These are phyloP conservation scores for Phrynocephalus forsythii DNA, from an alignment of 2,797 vertebrate genomes.

Conservation along the genomic window DNA sequence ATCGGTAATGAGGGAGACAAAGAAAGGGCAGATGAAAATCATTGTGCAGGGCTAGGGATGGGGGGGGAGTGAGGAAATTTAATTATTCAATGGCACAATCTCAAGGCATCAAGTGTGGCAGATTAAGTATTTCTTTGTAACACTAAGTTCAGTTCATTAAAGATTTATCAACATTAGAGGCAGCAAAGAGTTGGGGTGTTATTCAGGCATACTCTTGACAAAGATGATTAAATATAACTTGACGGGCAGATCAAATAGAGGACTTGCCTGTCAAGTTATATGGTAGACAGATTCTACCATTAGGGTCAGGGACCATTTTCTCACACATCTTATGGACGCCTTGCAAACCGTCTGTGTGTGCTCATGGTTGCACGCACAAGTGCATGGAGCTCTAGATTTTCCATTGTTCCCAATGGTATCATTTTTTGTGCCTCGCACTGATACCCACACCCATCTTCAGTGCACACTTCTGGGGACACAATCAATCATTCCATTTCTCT, in stretches of 20 bases:
- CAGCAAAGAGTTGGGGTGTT: slow-evolving; percentile 2
- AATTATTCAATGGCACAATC: background rate
- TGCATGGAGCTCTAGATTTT: too few relatives aligned
- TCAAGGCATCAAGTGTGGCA: slow-evolving; percentile 5
- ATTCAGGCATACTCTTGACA: background rate
- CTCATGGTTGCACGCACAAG: too few relatives aligned
- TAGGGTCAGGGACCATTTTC: background rate
- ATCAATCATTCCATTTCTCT: background rate
- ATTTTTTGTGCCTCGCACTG: background rate
- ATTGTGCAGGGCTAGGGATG: too few relatives aligned
- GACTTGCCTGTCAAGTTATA: background rate
- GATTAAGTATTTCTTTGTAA: slow-evolving; percentile 27
- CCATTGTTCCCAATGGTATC: background rate
- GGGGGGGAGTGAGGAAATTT: background rate
- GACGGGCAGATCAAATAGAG: slow-evolving; percentile 11
- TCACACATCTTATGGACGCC: background rate
- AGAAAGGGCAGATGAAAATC: background rate
- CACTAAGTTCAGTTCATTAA: slow-evolving; percentile 26
- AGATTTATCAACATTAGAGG: slow-evolving; percentile 15
- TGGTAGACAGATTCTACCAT: background rate
- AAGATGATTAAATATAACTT: background rate
- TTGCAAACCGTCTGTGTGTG: background rate
- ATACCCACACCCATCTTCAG: too few relatives aligned
- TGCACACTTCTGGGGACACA: background rate
- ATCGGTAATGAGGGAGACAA: background rate